Evolutionary conservation across 1,140 invertebrate species (phyloP).

Genomic region (Geopemphigus sp.): DNA sequence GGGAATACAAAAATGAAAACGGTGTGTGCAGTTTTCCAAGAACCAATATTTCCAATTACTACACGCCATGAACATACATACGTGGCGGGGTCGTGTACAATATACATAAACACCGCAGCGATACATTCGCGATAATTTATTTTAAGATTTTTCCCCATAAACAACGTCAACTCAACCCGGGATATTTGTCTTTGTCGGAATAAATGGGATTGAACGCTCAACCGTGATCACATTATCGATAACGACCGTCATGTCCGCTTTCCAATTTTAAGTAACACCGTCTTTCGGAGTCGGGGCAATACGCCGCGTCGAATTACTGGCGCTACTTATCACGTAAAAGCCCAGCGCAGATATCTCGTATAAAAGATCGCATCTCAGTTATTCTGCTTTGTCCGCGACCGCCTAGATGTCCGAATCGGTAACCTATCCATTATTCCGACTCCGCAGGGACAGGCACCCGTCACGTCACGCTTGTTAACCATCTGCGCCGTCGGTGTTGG

Average conservation of each 20-base stretch:
- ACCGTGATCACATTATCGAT: slow-evolving; percentile 29
- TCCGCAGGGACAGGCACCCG: neutral
- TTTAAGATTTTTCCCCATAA: neutral
- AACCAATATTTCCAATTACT: no score
- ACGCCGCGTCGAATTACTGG: neutral
- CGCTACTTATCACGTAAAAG: slow-evolving; percentile 6
- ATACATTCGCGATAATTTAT: neutral
- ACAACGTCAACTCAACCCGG: neutral
- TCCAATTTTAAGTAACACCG: neutral
- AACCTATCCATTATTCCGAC: neutral
- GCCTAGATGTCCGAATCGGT: neutral
- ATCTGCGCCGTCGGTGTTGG: no score
- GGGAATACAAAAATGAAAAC: no score
- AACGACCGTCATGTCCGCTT: neutral
- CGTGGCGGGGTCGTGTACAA: no score
- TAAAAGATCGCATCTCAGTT: neutral
- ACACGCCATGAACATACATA: no score
- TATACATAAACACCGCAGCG: no score
- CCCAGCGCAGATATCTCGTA: neutral
- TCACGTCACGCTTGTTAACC: no score
- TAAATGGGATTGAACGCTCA: neutral
- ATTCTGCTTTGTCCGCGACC: neutral
- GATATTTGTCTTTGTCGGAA: neutral
- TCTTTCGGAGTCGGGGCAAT: neutral
- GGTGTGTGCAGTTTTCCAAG: no score